Evolutionary conservation across 2,888 invertebrate species (phyloP).

Genomic region (Mimachlamys varia): DNA sequence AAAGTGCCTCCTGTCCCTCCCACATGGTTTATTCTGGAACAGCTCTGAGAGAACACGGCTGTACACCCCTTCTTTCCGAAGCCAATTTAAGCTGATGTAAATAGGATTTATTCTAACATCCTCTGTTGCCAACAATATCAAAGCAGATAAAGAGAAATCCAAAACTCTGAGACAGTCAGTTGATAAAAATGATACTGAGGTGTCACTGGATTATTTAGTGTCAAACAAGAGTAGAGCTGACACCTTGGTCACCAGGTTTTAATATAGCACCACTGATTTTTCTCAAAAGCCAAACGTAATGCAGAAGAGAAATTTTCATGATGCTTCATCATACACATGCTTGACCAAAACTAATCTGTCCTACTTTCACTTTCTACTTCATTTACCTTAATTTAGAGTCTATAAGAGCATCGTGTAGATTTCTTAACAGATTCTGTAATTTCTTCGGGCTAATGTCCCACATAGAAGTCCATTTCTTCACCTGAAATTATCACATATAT

Average conservation of each 20-base stretch:
- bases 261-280: constrained; percentile 49
- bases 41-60: no score
- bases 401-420: constrained; percentile 93
- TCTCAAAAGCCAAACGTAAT: constrained; percentile 36
- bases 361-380: background rate
- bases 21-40: no score
- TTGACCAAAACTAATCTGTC: background rate
- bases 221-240: background rate
- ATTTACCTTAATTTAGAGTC: constrained; percentile 90
- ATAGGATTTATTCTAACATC: no score
- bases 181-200: no score
- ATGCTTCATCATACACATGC: background rate
- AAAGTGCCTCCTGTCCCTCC: no score
- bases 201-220: constrained; percentile 6
- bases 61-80: no score
- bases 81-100: no score
- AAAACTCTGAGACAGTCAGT: no score
- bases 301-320: constrained; percentile 45
- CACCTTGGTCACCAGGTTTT: constrained; percentile 17
- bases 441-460: constrained; percentile 80
- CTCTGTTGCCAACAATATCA: no score
- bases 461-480: constrained; percentile 79
- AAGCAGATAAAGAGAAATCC: no score
- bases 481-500: constrained; percentile 61
- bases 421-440: constrained; percentile 93